Base-by-base conservation (phyloP, 2,113 vertebrate species). In the Phocoena phocoena region DNA sequence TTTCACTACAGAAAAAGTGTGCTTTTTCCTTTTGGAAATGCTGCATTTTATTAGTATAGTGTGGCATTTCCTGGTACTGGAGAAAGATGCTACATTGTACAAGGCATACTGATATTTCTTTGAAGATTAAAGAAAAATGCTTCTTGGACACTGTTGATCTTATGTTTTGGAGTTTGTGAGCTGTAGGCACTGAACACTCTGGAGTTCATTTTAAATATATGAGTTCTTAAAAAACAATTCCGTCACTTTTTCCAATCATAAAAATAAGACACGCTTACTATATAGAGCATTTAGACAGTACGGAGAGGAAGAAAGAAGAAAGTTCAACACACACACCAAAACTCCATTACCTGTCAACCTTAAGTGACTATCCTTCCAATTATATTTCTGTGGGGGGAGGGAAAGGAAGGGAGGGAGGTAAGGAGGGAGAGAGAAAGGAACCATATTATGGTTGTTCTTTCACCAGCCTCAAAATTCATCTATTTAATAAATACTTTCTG, bases 401-500 rank as follows among this genome's bases (percentile, higher is more conserved):
- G 25, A 11, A 74, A 38, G 31, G 41, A 17, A 36, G 50, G 28
- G 26, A 44, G 41, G 21, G 25, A 11, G 14, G 36, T 53, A 50
- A n/a, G 31, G 41, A n/a, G 41, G 6, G 89, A 41, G 15, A 6
- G 2, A 70, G 50, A 41, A 82, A 60, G 9, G 65, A 15, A n/a
- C n/a, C 23, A 21, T 26, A 53, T 73, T 77, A 17, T 77, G 62
- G 91, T 82, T 60, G 60, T 73, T 96, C 38, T 87, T 8, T 70
- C 88, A 55, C 31, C 26, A 85, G 53, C 68, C 94, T 80, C 47
- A 81, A 96, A 88, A 68, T 79, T 88, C 31, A 79, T 58, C 36
- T 55, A 4, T 89, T 94, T 95, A 86, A 47, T 74, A 93, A 68
- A 31, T 96, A n/a, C 63, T 96, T 88, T 60, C 58, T 38, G 88